Evolutionary conservation across 2,113 vertebrate genomes (phyloP).

Genomic region (Struthidea cinerea): DNA sequence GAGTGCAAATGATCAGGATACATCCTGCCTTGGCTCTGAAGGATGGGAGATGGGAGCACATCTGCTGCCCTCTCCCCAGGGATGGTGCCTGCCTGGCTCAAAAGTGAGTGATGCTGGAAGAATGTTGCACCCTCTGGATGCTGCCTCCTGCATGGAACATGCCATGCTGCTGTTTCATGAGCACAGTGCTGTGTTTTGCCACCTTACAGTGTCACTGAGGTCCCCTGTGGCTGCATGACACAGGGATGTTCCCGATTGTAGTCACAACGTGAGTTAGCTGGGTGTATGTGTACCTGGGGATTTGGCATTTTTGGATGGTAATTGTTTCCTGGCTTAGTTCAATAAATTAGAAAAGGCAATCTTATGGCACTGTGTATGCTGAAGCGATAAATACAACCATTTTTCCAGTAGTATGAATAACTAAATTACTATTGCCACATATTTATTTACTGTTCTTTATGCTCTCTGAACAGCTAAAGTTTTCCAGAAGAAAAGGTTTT

Average conservation of each 20-base stretch:
- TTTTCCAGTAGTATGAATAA: constrained; percentile 25
- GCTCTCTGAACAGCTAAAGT: constrained; percentile 24
- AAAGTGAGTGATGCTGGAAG: not conserved
- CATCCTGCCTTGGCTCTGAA: not conserved
- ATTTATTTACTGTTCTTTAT: constrained; percentile 50
- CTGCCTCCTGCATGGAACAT: not conserved
- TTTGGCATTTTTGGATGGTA: not conserved
- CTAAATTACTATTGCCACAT: constrained; percentile 4
- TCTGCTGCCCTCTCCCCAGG: not conserved
- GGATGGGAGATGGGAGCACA: not conserved
- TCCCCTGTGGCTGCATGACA: not conserved
- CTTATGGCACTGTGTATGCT: not conserved
- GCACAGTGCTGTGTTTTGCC: not conserved
- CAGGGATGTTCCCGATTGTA: not conserved
- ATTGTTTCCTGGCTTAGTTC: not conserved
- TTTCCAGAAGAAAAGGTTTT: constrained; percentile 55
- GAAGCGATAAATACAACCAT: constrained; percentile 23
- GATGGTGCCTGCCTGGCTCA: not conserved
- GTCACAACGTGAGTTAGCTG: not conserved
- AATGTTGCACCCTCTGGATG: not conserved
- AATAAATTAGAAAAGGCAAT: constrained; percentile 12
- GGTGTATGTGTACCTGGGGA: not conserved
- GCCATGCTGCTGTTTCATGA: not conserved
- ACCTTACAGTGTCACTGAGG: not conserved
- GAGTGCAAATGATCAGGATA: not conserved